These are phyloP conservation scores for Harpagifer antarcticus DNA, from an alignment of 2,797 vertebrate species.

Conservation along the genomic window DNA sequence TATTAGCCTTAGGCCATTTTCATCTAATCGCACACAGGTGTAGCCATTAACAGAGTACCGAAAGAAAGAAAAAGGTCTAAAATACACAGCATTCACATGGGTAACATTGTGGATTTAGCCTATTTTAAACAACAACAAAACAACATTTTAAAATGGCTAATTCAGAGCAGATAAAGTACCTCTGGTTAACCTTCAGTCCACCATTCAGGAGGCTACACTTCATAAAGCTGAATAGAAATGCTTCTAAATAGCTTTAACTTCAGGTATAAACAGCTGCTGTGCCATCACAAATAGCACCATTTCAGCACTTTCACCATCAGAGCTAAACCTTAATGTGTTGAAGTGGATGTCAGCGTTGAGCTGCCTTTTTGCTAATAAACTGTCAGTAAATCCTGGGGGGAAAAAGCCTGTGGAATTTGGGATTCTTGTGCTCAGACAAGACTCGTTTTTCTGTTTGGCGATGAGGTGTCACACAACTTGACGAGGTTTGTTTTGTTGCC, in stretches of 20 bases:
- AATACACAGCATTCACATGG: not conserved
- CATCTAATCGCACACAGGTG: not conserved
- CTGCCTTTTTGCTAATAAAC: constrained; percentile 25
- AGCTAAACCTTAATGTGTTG: constrained; percentile 33
- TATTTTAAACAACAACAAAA: constrained; percentile 2
- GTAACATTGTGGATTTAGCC: not conserved
- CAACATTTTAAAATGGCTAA: constrained; percentile 17
- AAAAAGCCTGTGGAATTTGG: constrained; percentile 12
- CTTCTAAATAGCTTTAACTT: constrained; percentile 39
- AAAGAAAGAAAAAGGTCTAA: not conserved
- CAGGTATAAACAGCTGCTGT: constrained; percentile 38
- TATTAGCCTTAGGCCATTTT: constrained; percentile 3
- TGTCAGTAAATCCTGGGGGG: constrained; percentile 14
- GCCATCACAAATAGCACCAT: constrained; percentile 27
- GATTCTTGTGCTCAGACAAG: constrained; percentile 37
- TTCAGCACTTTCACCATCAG: constrained; percentile 34
- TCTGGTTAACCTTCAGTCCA: constrained; percentile 34
- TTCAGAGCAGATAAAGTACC: constrained; percentile 16
- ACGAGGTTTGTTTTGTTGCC: constrained; percentile 70
- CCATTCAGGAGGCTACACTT: constrained; percentile 33
- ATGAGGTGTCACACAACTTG: constrained; percentile 31
- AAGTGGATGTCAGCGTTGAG: constrained; percentile 25
- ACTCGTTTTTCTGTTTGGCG: constrained; percentile 21
- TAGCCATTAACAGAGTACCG: constrained; percentile 10
- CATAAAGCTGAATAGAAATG: constrained; percentile 55